Base-by-base conservation (phyloP, 2,888 invertebrate genomes). In the Liodrosophila aerea region DNA sequence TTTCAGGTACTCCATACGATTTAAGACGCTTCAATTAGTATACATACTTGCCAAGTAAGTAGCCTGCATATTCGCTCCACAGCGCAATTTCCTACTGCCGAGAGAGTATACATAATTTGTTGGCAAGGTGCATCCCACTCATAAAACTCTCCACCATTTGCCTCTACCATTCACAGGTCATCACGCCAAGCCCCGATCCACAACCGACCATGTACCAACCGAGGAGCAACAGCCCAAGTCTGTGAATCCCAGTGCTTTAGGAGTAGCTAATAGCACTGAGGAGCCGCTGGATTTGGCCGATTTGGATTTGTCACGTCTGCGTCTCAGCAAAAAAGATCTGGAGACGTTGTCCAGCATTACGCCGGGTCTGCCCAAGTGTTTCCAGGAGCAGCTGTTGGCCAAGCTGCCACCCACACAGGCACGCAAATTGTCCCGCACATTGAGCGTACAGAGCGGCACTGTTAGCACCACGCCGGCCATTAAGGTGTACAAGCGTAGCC, bases 331-430 rank as follows among this genome's bases (percentile, higher is more conserved):
- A 89, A 92, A 93, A 86, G 94, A 94, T 91, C 91, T 93, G 84
- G 92, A 93, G 86, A 93, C 94, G 66, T 90, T 94, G 73, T 93
- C 93, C 16, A 93, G 92, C 74, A 91, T 94, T 72, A 94, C 94
- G 74, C 94, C 94, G 29, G 94, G 93, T 71, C 91, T 94, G 76
- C 93, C 94, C 69, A 93, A 93, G 77, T 92, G 94, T 36, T 93
- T 94, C 86, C 94, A 94, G 91, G 93, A 92, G 62, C 94, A 94
- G 89, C 91, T 94, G 76, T 91, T 94, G 57, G 93, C 94, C 72
- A 93, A 93, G 87, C 88, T 94, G 86, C 93, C 94, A 69, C 93
- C 94, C 1, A 93, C 92, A 62, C 94, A 94, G 90, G 93, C 93
- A 27, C 91, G 92, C 77, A 91, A 92, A 77, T 88, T 94, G 72